Evolutionary conservation across 1,140 invertebrate genomes (phyloP).

Genomic region (Aphaenogaster rudis): DNA sequence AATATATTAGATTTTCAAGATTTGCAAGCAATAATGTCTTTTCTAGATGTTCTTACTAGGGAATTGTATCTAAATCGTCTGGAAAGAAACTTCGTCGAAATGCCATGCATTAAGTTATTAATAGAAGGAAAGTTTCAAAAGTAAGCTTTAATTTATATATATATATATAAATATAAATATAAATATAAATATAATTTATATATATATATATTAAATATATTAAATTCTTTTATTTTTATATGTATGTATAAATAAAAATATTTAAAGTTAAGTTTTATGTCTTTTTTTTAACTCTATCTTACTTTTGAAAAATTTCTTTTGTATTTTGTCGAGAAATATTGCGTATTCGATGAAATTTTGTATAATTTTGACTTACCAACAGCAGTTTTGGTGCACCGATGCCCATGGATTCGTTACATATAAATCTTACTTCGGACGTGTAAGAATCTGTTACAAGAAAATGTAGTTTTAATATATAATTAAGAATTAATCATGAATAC

Average conservation of each 20-base stretch:
- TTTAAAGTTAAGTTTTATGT: background rate
- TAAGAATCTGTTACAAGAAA: conserved; percentile 65
- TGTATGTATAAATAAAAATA: background rate
- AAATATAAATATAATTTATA: no score
- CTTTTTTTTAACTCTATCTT: background rate
- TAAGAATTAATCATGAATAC: background rate
- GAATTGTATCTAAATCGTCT: background rate
- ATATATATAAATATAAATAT: background rate
- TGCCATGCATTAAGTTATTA: background rate
- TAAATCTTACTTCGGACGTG: conserved; percentile 75
- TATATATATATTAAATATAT: no score
- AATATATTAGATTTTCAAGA: conserved; percentile 8
- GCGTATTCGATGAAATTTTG: background rate
- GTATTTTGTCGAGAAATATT: background rate
- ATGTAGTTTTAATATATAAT: conserved; percentile 20
- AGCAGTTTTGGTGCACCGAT: conserved; percentile 72
- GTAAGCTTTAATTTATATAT: background rate
- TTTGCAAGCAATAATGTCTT: background rate
- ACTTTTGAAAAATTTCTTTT: background rate
- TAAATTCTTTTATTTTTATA: no score
- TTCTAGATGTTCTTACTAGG: background rate
- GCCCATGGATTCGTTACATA: conserved; percentile 72
- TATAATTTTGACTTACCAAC: conserved; percentile 75
- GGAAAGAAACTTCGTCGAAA: background rate
- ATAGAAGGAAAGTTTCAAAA: conserved; percentile 3